These are phyloP conservation scores for Athalia cordata DNA, from an alignment of 2,888 invertebrate genomes.

Conservation along the genomic window DNA sequence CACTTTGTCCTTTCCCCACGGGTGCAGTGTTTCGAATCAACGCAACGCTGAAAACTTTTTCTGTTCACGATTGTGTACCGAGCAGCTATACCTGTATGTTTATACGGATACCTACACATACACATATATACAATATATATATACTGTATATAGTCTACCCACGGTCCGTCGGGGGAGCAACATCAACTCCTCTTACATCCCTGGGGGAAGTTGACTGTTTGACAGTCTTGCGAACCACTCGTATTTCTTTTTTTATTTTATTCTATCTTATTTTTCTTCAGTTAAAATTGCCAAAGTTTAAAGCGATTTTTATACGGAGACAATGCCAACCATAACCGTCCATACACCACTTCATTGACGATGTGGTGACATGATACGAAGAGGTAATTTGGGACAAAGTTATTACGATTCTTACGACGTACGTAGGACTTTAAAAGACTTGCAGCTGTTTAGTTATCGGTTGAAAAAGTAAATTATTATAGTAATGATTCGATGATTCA, in stretches of 20 bases:
- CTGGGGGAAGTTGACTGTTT: background rate
- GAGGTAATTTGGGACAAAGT: slow-evolving; percentile 6
- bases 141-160: background rate
- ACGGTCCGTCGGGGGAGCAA: slow-evolving; percentile 9
- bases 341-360: background rate
- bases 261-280: too few species aligned
- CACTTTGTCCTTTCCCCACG: slow-evolving; percentile 6
- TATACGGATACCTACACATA: too few species aligned
- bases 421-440: background rate
- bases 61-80: background rate
- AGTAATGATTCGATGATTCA: too few species aligned
- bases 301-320: slow-evolving; percentile 34
- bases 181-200: slow-evolving; percentile 11
- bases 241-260: too few species aligned
- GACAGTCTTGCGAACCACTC: slow-evolving; percentile 6
- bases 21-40: slow-evolving; percentile 13
- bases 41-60: slow-evolving; percentile 12
- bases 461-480: too few species aligned
- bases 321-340: slow-evolving; percentile 1
- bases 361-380: slow-evolving; percentile 3
- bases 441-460: background rate
- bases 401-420: background rate
- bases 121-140: too few species aligned
- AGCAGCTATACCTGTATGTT: background rate
- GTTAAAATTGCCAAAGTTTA: slow-evolving; percentile 30